Evolutionary conservation across 35 echinoderm and acorn worm species (phyloP).

Genomic region (Strongylocentrotus purpuratus): DNA sequence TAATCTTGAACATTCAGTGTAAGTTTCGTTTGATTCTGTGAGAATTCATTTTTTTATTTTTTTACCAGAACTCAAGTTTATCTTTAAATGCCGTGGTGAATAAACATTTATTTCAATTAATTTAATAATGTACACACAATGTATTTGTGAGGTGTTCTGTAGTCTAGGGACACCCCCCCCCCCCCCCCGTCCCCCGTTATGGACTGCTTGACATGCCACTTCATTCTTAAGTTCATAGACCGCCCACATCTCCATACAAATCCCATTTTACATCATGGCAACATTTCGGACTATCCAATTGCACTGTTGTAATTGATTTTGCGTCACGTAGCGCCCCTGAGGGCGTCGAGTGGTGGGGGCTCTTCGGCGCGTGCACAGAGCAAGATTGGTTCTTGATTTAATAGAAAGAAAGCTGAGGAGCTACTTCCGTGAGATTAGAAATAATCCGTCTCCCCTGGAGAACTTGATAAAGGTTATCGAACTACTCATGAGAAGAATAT

Average conservation of each 20-base stretch:
- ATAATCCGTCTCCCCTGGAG: neutral
- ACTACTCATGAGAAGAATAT: neutral
- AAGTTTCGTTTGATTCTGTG: no score
- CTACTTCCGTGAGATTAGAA: neutral
- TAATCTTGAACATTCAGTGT: no score
- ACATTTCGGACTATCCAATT: constrained; percentile 8
- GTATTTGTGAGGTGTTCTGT: no score
- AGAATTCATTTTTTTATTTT: no score
- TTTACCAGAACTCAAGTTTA: no score
- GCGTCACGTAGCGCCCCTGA: neutral
- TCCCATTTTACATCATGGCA: neutral
- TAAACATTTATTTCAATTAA: no score
- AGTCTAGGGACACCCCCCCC: no score
- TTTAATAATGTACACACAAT: no score
- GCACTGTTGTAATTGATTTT: constrained; percentile 2
- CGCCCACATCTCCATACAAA: neutral
- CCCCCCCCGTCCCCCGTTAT: neutral
- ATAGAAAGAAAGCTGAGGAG: neutral
- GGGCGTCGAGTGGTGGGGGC: neutral
- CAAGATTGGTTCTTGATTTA: neutral
- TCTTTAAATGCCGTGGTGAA: no score
- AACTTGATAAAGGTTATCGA: neutral
- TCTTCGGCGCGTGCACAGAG: neutral
- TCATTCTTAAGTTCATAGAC: neutral
- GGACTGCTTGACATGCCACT: neutral